Conservation (phyloP, 2,797 vertebrate genomes). For the Enteromius fasciolatus region DNA sequence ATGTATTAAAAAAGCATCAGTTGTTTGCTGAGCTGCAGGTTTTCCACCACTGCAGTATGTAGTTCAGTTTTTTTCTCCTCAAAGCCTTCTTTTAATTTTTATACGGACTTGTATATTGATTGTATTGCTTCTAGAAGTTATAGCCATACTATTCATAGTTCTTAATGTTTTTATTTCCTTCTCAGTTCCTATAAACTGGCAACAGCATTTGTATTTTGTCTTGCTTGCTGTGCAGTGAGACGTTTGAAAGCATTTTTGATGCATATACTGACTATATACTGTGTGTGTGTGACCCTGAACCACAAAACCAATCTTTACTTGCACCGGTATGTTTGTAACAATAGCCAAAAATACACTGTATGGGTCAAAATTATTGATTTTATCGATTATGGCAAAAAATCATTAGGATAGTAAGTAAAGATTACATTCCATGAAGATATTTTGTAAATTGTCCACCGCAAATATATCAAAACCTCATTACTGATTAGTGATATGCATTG, state of each 20-base stretch:
- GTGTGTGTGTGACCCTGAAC: not conserved
- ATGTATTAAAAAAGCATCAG: constrained; percentile 44
- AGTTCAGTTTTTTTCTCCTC: not conserved
- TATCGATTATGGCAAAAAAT: too few relatives aligned
- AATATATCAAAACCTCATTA: too few relatives aligned
- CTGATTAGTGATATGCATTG: too few relatives aligned
- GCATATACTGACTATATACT: not conserved
- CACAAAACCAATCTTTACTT: too few relatives aligned
- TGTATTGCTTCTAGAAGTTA: constrained; percentile 21
- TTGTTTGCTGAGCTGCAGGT: constrained; percentile 54
- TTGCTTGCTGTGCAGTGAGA: not conserved
- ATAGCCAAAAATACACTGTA: too few relatives aligned
- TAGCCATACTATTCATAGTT: constrained; percentile 11
- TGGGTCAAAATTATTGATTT: too few relatives aligned
- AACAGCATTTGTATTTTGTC: not conserved
- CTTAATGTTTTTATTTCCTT: not conserved
- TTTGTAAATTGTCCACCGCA: too few relatives aligned
- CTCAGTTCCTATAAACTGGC: not conserved
- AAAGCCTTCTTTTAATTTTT: constrained; percentile 8
- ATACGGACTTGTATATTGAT: constrained; percentile 20
- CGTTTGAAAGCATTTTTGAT: not conserved
- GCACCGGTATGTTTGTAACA: too few relatives aligned
- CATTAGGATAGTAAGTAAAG: too few relatives aligned
- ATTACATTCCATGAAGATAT: too few relatives aligned
- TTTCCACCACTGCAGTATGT: constrained; percentile 3